phyloP scores from a whole-genome alignment of 2,888 invertebrate species.

The Plagodis pulveraria region DNA sequence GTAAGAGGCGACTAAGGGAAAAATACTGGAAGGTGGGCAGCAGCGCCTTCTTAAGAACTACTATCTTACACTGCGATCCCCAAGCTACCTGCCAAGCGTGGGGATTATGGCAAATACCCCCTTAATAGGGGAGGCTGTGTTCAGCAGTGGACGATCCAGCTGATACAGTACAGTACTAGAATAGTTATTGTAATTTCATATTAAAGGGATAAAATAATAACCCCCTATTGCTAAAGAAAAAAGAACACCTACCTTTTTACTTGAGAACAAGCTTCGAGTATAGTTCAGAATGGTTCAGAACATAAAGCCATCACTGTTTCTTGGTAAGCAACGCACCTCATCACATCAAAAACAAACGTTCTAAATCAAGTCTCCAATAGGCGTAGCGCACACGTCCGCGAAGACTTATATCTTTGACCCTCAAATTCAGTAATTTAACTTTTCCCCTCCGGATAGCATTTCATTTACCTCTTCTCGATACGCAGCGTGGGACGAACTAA shows the following conservation, averaged over 20 bases:
- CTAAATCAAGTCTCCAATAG: conserved; percentile 72
- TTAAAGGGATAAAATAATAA: no score
- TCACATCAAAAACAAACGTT: conserved; percentile 50
- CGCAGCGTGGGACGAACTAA: conserved; percentile 84
- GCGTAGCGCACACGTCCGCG: conserved; percentile 61
- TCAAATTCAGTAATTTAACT: conserved; percentile 85
- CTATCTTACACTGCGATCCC: no score
- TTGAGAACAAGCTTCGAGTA: no score
- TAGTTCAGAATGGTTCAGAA: background rate
- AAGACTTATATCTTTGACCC: conserved; percentile 84
- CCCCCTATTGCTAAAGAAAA: background rate
- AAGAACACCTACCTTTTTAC: background rate
- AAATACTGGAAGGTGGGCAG: no score
- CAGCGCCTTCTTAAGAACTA: no score
- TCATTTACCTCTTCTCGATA: conserved; percentile 86
- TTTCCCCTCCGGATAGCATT: conserved; percentile 85
- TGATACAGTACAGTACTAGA: no score
- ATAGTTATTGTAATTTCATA: no score
- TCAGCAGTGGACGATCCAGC: no score
- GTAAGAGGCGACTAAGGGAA: no score
- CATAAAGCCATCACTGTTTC: conserved; percentile 7
- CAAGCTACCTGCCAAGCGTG: no score
- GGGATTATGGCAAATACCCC: no score
- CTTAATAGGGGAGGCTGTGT: no score
- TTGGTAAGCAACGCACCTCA: conserved; percentile 8